Base-by-base conservation (phyloP, 1,140 invertebrate genomes). In the Drosophila tropicalis region DNA sequence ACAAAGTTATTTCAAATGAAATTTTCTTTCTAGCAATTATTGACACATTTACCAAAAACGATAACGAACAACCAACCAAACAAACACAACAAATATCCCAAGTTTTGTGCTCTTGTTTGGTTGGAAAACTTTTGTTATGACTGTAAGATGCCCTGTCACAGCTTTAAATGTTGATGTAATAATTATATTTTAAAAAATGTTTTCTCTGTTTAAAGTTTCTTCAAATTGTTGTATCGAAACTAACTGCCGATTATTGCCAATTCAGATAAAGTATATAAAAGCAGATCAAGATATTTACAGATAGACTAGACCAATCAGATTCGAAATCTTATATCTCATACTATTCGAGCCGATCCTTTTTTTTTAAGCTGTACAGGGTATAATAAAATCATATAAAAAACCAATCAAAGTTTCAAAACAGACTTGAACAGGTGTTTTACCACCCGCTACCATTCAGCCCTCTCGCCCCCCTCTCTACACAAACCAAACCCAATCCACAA, bases 371-470 rank as follows among this genome's bases (percentile, higher is more conserved):
- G 74, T 70, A 51, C 22, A 58, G 75, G 62, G 61, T 29, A 32
- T 12, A 51, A 56, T 44, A 62, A 74, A 80, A 73, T 77, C 83
- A 76, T 83, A 89, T 83, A 87, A 89, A 82, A 87, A 74, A 51
- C 80, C 83, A 87, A 87, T 87, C 84, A 89, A 87, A 89, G 72
- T 89, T 87, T 87, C 72, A 72, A 51, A 79, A 79, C 76, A 76
- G 76, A 72, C 60, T 79, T 67, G 72, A 80, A 79, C 84, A 87
- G 83, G 83, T 87, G 84, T 80, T 82, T 72, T 47, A 64, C 39
- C 44, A 69, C 19, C 41, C 51, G 6, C 56, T 62, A 29, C 25
- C 55, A 17, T 3, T 5, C 29, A 29, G 29, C 5, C 29, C 3
- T 3, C 22, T 6, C 29, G 0, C 25, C 29, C 29, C 5, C 5